phyloP scores from a whole-genome alignment of 2,888 invertebrate genomes.

The Tolmerus cingulatus region DNA sequence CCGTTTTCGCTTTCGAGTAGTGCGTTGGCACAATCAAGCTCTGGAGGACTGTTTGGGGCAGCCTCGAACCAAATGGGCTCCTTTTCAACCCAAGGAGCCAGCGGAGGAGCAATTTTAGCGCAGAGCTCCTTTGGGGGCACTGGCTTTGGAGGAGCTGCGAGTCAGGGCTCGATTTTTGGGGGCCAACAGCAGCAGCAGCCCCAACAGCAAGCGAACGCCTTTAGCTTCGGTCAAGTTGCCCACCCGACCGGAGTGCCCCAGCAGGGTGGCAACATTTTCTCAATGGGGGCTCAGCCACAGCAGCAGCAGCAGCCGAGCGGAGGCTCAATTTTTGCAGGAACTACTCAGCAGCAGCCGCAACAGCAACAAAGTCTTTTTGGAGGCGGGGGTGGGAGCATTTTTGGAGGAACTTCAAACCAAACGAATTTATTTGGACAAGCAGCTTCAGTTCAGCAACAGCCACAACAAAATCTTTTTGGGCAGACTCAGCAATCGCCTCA shows the following conservation, averaged over 20 bases:
- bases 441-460: slow-evolving; percentile 10
- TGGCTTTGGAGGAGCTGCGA: neutral
- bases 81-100: slow-evolving; percentile 52
- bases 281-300: slow-evolving; percentile 27
- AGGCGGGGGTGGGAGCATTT: neutral
- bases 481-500: neutral
- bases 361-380: slow-evolving; percentile 23
- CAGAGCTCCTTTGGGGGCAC: slow-evolving; percentile 46
- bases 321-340: neutral
- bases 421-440: slow-evolving; percentile 44
- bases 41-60: slow-evolving; percentile 27
- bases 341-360: slow-evolving; percentile 39
- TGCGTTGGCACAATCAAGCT: slow-evolving; percentile 12
- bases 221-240: slow-evolving; percentile 39
- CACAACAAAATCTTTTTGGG: slow-evolving; percentile 40
- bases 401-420: neutral
- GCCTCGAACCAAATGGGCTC: slow-evolving; percentile 51
- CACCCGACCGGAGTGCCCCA: neutral
- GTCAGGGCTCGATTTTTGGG: slow-evolving; percentile 40
- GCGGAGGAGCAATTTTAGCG: slow-evolving; percentile 47
- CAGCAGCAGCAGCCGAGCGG: neutral
- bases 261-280: slow-evolving; percentile 14
- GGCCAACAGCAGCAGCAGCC: neutral
- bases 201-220: slow-evolving; percentile 44
- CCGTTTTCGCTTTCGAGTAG: neutral